Conservation (phyloP, 2,888 invertebrate species). For the Operophtera brumata region DNA sequence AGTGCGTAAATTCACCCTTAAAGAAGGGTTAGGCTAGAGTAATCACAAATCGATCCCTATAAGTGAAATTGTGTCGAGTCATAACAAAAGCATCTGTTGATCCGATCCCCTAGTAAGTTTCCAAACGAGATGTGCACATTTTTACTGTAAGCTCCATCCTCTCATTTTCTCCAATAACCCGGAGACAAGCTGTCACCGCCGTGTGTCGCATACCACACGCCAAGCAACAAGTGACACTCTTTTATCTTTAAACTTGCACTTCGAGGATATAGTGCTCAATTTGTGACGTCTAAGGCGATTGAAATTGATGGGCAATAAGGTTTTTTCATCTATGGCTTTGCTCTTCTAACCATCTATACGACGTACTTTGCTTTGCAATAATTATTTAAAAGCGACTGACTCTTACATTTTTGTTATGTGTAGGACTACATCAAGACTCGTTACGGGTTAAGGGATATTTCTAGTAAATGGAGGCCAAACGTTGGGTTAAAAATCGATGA, state of each 20-base stretch:
- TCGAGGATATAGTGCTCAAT: background rate
- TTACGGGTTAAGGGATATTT: too few relatives aligned
- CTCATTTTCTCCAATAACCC: conserved; percentile 24
- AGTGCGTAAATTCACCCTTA: too few relatives aligned
- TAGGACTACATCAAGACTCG: too few relatives aligned
- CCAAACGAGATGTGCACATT: conserved; percentile 3
- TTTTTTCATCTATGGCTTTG: background rate
- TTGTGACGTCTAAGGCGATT: background rate
- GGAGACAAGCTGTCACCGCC: conserved; percentile 22
- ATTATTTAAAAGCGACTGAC: too few relatives aligned
- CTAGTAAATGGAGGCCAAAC: too few relatives aligned
- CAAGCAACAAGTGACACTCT: conserved; percentile 32
- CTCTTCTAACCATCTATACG: background rate
- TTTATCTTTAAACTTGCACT: conserved; percentile 5
- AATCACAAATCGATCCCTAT: too few relatives aligned
- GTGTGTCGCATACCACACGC: conserved; percentile 25
- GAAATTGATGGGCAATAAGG: conserved; percentile 2
- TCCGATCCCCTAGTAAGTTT: background rate
- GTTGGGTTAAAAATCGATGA: too few relatives aligned
- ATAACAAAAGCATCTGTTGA: background rate
- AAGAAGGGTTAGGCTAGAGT: too few relatives aligned
- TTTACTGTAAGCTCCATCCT: conserved; percentile 2
- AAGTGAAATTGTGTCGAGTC: too few relatives aligned
- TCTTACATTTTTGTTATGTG: too few relatives aligned
- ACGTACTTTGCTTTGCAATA: too few relatives aligned